These are phyloP conservation scores for Drosophila antonietae DNA, from an alignment of 2,888 invertebrate species.

Conservation along the genomic window DNA sequence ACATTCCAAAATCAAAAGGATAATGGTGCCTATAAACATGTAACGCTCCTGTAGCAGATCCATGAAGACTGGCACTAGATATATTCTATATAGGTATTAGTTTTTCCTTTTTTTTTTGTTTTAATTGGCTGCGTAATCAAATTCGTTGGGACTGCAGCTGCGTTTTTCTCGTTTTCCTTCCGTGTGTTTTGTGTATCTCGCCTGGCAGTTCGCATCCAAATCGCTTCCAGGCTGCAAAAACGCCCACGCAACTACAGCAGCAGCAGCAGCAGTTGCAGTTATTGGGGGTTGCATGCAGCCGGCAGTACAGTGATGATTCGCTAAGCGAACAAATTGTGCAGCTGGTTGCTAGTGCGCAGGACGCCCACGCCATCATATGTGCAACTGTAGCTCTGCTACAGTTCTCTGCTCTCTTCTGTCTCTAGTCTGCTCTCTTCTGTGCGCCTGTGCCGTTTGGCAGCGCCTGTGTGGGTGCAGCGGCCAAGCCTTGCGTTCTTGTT, in stretches of 20 bases:
- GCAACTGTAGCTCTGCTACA: neutral
- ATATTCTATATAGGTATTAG: neutral
- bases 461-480: constrained; percentile 63
- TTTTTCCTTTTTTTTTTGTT: neutral
- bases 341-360: constrained; percentile 49
- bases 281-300: constrained; percentile 52
- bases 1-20: constrained; percentile 31
- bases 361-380: constrained; percentile 31
- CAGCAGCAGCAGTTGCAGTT: constrained; percentile 35
- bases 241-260: constrained; percentile 38
- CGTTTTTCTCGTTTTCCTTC: constrained; percentile 20
- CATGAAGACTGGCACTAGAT: constrained; percentile 28
- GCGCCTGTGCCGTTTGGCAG: constrained; percentile 65
- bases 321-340: constrained; percentile 1
- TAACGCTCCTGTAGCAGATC: constrained; percentile 36
- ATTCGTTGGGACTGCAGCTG: constrained; percentile 28
- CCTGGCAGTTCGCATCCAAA: constrained; percentile 34
- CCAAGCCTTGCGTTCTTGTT: constrained; percentile 4
- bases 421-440: constrained; percentile 34
- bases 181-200: constrained; percentile 45
- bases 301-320: constrained; percentile 38
- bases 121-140: constrained; percentile 18
- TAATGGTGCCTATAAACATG: constrained; percentile 26
- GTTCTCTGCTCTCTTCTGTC: neutral
- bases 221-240: constrained; percentile 65